Evolutionary conservation across 2,888 invertebrate genomes (phyloP), one percentile per base, ranked within the genome.

Genomic region (Agonopterix heracliana): DNA sequence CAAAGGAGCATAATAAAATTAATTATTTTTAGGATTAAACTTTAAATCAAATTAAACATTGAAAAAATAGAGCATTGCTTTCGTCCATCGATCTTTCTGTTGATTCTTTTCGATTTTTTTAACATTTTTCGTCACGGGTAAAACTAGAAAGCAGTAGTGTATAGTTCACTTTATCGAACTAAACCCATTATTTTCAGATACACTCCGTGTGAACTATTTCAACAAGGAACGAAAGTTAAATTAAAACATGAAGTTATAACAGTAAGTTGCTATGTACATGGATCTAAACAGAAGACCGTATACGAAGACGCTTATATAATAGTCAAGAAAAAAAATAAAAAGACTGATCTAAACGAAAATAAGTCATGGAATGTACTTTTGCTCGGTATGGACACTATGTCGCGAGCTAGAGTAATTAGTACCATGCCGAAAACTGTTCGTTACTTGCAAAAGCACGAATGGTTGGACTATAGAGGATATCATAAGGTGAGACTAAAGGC

Each of bases 271-370:
- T 45, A n/a, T 9, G 38, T 9, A 7, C 34, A 46, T 40, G 4
- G 17, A 9, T 14, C 44, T 7, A 12, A 42, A 40, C 52, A 51
- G n/a, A 42, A 41, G 3, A 45, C 52, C 40, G 57, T 76, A 36
- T 78, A 78, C 45, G 56, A 68, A 57, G 79, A 79, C 50, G 63
- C 65, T 34, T 81, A 77, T 50, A 56, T 71, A 4, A 48, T 73
- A 45, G 36, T 78, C 2, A 74, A 74, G 52, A 76, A 68, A 4
- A n/a, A 38, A 38, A 12, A 14, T 13, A 34, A 47, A 34, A 41
- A 9, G 11, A 36, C n/a, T 44, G 40, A 14, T 38, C 12, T 35
- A 8, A 14, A 9, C 2, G 26, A 48, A 11, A 53, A 48, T 4
- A 9, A 38, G 38, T n/a, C 41, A 10, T 56, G 52, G 56, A 59